Base-by-base conservation (phyloP, 2,113 vertebrate species). In the Gyps fulvus region DNA sequence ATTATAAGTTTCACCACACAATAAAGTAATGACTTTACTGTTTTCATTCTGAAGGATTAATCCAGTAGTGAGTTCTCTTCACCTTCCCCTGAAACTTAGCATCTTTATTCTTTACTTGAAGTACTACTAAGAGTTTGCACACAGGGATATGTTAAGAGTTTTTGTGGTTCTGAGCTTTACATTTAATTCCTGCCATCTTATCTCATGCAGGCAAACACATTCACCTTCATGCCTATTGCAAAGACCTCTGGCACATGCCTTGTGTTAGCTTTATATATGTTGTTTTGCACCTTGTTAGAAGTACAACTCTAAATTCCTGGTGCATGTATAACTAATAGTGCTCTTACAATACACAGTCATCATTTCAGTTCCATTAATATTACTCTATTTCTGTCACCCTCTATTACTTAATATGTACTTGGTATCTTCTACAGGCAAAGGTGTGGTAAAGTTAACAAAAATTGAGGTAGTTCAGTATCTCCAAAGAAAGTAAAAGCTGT, bases 1-100 rank as follows among this genome's bases (percentile, higher is more conserved):
- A 89, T 95, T 86, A 93, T 92, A 95, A 92, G 70, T 59, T 91
- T 26, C 38, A 50, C 34, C 65, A 8, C 17, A 82, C 43, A 84
- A 73, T 36, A 83, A 66, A 87, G 20, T n/a, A 55, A 17, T 32
- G 80, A 47, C 6, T 42, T 42, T 21, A 17, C 18, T 59, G 9
- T 66, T 82, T 69, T 84, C 19, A 36, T 82, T 94, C 49, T 89
- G 26, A 55, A 86, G 22, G 16, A 27, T 21, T 66, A 25, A 66
- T 59, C 26, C 17, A 45, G 18, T 21, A 67, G 21, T 16, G 25
- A 87, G 5, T 65, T 65, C 32, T 81, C 38, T 76, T 58, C 20
- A 45, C 11, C 7, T 69, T 45, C 19, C 8, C 49, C 50, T 93
- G 73, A 93, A 80, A 74, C 5, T 31, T 54, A 49, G 1, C 1